Base-by-base conservation (phyloP, 2,888 invertebrate genomes). In the Cerceris ruficornis region DNA sequence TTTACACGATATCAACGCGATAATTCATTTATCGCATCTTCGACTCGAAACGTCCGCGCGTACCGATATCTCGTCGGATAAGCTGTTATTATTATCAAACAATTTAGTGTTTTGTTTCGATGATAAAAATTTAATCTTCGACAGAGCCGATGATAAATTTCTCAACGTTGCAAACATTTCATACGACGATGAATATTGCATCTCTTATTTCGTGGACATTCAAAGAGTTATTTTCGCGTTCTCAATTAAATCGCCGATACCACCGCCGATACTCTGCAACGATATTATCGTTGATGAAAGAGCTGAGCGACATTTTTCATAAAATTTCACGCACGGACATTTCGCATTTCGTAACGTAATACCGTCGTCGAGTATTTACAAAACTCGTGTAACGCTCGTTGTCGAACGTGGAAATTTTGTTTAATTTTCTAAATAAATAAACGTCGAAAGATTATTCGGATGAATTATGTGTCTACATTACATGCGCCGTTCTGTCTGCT, bases 1-100 rank as follows among this genome's bases (percentile, higher is more conserved):
- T 65, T 71, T 71, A 71, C 50, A 42, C 61, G 42, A 55, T 65
- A 64, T 28, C 57, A 14, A 14, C 13, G 28, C 50, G 76, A 77
- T 76, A 77, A 71, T 50, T 55, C 57, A 64, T 66, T 76, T 76
- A 76, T 78, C 71, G 64, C 15, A 46, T 64, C 67, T 68, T 60
- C 49, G 28, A 39, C 55, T 13, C 50, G 49, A 49, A 66, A 75
- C 28, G 58, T 64, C 66, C 65, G 60, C 54, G 49, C 28, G 8
- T 28, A 4, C 15, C 42, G 68, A 42, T 78, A 76, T 64, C 77
- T 14, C 28, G 28, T 28, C 9, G 58, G 50, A 46, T 50, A 50
- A 71, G 50, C 67, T 50, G 64, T 76, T 54, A 68, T 55, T 54
- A 76, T 71, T 39, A 46, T n/a, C 17, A 68, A 71, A 64, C 67